Evolutionary conservation across 2,113 vertebrate species (phyloP), one percentile per base, ranked within the genome.

Genomic region (Oreochromis tanganicae): DNA sequence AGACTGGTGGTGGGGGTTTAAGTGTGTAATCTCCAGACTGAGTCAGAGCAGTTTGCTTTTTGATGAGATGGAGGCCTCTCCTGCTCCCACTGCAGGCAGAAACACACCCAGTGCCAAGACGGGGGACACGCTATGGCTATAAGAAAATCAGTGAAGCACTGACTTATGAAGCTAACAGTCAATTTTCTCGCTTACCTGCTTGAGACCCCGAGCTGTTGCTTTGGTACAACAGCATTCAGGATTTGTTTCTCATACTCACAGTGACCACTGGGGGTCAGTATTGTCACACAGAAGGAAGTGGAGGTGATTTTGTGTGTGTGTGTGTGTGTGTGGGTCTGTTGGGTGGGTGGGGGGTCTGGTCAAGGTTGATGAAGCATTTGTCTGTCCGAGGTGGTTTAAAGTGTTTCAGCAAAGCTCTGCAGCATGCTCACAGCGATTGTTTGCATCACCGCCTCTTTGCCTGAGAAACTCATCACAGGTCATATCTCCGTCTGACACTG

Each of bases 81-180:
- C 17, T 71, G 56, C 66, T 52, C 52, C 52, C 48, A 59, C 61
- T 63, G 32, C 79, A 36, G 79, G 32, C 50, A 78, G 38, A 86
- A 17, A 14, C 55, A 50, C 59, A 71, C 59, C 29, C 73, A 55
- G 38, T 29, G 52, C 21, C 7, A 9, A 85, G 52, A 83, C 4
- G 24, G 63, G 83, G 59, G 41, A 84, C 83, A 75, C 11, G 1
- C 81, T 92, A 92, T 93, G 91, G 93, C 90, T 91, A 54, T 88
- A 81, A 54, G 59, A 61, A 83, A 78, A 90, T 89, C 83, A 93
- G 84, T 34, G 9, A 85, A 89, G n/a, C 57, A 83, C 85, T 91
- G 89, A 91, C 57, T 73, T 54, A 80, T 83, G 55, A 87, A 57
- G 41, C 88, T 95, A 95, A 95, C 95, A 96, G 95, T 96, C 95